Conservation (phyloP, 1,140 invertebrate species). For the Hylaeus anthracinus region DNA sequence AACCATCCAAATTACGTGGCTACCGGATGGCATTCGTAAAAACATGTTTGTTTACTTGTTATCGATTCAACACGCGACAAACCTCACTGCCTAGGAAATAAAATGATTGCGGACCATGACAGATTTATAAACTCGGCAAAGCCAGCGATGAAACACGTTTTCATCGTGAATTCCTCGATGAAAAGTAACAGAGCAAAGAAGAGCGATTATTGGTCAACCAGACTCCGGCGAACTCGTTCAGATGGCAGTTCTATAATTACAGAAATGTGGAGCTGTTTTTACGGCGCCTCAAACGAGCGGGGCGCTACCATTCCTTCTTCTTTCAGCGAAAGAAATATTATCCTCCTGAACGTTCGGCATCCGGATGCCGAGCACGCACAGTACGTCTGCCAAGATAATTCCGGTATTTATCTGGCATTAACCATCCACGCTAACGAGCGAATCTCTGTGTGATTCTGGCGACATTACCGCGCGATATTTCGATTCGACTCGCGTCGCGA, state of each 20-base stretch:
- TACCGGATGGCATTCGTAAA: no score
- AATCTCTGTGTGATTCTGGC: slow-evolving; percentile 51
- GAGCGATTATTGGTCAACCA: background rate
- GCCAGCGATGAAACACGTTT: background rate
- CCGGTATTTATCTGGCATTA: slow-evolving; percentile 47
- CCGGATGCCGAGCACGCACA: slow-evolving; percentile 48
- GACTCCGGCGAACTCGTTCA: background rate
- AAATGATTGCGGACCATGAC: slow-evolving; percentile 2
- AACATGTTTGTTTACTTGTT: background rate
- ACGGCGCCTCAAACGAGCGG: background rate
- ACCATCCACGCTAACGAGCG: slow-evolving; percentile 60
- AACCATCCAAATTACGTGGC: no score
- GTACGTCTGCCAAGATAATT: slow-evolving; percentile 36
- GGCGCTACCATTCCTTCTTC: background rate
- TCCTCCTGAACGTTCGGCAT: background rate
- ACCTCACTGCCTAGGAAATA: background rate
- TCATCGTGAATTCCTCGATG: background rate
- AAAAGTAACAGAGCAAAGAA: background rate
- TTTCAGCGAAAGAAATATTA: slow-evolving; percentile 17
- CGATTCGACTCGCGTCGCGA: slow-evolving; percentile 57
- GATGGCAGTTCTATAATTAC: background rate
- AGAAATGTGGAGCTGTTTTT: slow-evolving; percentile 8
- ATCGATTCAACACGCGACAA: background rate
- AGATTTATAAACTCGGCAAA: background rate
- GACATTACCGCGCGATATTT: slow-evolving; percentile 59